Percentiles rank a stretch among this genome's conserved stretches.
Evolutionary conservation across 2,113 vertebrate genomes (phyloP).

Genomic region (Theristicus caerulescens): DNA sequence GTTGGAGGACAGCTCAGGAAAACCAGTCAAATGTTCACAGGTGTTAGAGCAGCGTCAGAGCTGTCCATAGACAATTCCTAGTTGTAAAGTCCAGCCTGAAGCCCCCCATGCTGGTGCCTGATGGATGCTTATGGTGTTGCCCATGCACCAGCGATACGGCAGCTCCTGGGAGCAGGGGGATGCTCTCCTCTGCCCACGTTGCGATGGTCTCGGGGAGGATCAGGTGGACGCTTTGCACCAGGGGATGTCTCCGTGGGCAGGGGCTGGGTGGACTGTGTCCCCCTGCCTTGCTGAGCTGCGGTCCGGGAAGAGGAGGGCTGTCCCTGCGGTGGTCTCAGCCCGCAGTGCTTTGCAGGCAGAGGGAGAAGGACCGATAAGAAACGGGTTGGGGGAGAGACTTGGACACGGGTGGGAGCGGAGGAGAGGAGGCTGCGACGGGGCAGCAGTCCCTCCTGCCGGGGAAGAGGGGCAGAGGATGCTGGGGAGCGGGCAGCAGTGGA

Average conservation of each 20-base stretch:
- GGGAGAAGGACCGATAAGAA: not conserved
- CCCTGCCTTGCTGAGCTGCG: not conserved
- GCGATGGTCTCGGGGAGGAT: not conserved
- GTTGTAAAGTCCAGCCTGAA: accelerated
- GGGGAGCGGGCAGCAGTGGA: accelerated
- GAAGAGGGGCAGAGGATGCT: not conserved
- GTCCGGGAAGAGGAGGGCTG: not conserved
- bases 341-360: too few relatives aligned
- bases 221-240: too few relatives aligned
- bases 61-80: not conserved
- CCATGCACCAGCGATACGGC: accelerated
- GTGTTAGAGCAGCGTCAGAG: not conserved
- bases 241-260: not conserved
- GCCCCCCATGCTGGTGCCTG: not conserved
- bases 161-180: not conserved
- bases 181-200: accelerated
- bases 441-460: not conserved
- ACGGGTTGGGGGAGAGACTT: not conserved
- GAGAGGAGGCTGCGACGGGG: not conserved
- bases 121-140: accelerated
- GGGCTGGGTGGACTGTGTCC: not conserved
- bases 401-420: not conserved
- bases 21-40: not conserved
- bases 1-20: not conserved
- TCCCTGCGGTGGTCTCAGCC: not conserved